Evolutionary conservation across 2,888 invertebrate species (phyloP).

Genomic region (Ryuthela nishihirai): DNA sequence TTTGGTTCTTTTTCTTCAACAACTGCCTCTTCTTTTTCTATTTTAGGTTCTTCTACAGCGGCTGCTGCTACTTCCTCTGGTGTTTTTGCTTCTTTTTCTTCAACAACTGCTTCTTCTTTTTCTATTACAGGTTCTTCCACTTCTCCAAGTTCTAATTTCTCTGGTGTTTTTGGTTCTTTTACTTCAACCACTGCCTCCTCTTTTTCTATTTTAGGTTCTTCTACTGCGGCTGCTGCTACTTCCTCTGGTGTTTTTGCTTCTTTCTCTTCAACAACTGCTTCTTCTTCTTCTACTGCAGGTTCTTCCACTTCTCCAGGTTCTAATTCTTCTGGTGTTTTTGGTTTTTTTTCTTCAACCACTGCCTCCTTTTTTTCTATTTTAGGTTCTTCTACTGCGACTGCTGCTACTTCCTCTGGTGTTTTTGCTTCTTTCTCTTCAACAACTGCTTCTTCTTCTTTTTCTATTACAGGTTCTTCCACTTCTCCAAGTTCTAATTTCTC

Average conservation of each 20-base stretch:
- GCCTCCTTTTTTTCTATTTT: background rate
- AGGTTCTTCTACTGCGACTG: too few species aligned
- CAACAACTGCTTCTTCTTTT: too few species aligned
- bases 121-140: background rate
- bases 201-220: too few species aligned
- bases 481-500: background rate
- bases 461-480: background rate
- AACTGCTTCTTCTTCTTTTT: too few species aligned
- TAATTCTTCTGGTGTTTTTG: background rate
- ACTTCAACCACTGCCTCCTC: too few species aligned
- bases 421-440: too few species aligned
- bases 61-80: background rate
- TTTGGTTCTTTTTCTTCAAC: background rate
- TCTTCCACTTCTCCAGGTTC: background rate
- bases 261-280: background rate
- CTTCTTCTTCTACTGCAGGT: background rate
- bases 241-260: background rate
- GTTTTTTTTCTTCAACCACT: background rate
- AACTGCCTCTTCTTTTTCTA: background rate
- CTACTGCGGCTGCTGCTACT: background rate
- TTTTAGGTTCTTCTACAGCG: background rate
- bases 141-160: background rate
- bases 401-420: too few species aligned
- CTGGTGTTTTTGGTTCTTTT: conserved; percentile 3
- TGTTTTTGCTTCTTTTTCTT: background rate